Evolutionary conservation across 2,797 vertebrate genomes (phyloP).

Genomic region (Esox lucius): DNA sequence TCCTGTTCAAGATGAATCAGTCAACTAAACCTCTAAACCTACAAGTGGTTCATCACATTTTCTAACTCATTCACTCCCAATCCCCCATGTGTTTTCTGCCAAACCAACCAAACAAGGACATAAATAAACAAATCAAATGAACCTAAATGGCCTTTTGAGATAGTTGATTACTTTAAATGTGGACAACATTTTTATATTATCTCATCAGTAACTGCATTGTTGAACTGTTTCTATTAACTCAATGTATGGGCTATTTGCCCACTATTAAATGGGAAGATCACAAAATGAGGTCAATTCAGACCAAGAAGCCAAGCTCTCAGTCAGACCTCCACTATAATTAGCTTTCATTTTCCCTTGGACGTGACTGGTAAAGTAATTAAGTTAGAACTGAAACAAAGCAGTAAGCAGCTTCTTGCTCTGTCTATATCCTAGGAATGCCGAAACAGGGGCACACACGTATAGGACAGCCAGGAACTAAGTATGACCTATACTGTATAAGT

Average conservation of each 20-base stretch:
- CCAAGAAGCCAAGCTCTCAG: neutral
- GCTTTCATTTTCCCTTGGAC: neutral
- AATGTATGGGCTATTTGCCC: neutral
- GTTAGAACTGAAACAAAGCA: neutral
- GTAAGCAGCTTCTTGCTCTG: neutral
- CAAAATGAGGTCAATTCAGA: neutral
- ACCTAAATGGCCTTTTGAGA: neutral
- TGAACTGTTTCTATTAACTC: neutral
- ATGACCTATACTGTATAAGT: neutral
- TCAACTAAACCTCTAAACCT: neutral
- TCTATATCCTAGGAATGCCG: neutral
- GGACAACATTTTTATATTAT: neutral
- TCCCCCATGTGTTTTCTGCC: neutral
- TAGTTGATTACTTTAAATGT: neutral
- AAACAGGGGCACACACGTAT: neutral
- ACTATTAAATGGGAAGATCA: neutral
- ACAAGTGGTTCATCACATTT: neutral
- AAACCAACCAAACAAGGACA: neutral
- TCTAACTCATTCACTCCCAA: neutral
- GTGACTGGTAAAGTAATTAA: conserved; percentile 16
- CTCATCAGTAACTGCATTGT: neutral
- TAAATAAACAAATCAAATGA: neutral
- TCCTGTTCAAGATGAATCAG: neutral
- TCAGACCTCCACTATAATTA: neutral
- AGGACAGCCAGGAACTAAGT: neutral